Evolutionary conservation across 2,888 invertebrate genomes (phyloP).

Genomic region (Trypoxylon attenuatum): DNA sequence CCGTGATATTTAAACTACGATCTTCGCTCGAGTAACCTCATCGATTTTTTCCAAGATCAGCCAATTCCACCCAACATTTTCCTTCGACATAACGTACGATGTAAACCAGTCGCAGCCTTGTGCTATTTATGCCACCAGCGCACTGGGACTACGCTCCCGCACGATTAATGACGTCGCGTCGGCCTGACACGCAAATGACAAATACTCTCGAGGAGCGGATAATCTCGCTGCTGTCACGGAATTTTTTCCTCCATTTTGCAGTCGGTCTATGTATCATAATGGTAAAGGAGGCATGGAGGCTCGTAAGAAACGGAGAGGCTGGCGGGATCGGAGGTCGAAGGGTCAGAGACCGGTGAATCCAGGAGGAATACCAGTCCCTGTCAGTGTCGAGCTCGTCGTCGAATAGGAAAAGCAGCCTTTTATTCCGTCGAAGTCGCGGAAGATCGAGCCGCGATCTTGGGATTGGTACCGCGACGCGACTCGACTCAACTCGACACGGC

Average conservation of each 20-base stretch:
- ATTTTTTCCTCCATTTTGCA: not conserved
- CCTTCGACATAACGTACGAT: too few species aligned
- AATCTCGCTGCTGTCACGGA: not conserved
- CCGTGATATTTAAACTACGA: too few species aligned
- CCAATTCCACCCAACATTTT: too few species aligned
- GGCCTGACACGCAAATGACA: not conserved
- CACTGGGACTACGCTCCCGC: too few species aligned
- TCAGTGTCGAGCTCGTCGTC: constrained; percentile 43
- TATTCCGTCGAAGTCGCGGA: constrained; percentile 25
- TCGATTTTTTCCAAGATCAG: too few species aligned
- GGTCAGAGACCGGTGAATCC: constrained; percentile 37
- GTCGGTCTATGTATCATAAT: not conserved
- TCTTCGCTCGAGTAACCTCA: too few species aligned
- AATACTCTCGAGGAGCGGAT: not conserved
- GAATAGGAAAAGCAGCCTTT: constrained; percentile 26
- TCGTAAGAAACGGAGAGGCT: not conserved
- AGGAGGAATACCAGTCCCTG: constrained; percentile 38
- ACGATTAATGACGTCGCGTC: not conserved
- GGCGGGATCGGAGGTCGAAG: not conserved
- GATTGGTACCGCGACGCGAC: constrained; percentile 35
- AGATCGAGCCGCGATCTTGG: constrained; percentile 36
- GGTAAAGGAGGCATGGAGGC: too few species aligned
- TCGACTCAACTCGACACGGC: too few species aligned
- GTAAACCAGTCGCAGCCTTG: too few species aligned
- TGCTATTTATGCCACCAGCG: too few species aligned